Evolutionary conservation across 2,888 invertebrate species (phyloP).

Genomic region (Drosophila paracracens): DNA sequence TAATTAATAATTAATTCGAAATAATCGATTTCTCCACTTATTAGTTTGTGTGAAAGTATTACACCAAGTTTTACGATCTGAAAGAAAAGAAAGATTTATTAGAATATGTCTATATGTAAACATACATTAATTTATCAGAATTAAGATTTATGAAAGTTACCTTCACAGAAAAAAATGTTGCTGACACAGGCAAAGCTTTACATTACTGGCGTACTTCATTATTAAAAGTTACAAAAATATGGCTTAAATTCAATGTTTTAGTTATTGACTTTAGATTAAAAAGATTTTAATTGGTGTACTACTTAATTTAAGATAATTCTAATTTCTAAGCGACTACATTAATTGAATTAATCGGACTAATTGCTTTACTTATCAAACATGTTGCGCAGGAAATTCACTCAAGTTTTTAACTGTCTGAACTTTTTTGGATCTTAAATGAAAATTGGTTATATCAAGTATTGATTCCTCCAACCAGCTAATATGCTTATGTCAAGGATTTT

Average conservation of each 20-base stretch:
- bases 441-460: background rate
- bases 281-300: background rate
- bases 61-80: too few relatives aligned
- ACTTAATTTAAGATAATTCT: background rate
- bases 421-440: background rate
- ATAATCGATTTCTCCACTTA: too few relatives aligned
- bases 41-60: too few relatives aligned
- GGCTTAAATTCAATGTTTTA: too few relatives aligned
- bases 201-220: background rate
- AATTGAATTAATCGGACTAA: background rate
- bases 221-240: too few relatives aligned
- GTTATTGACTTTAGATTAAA: too few relatives aligned
- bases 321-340: background rate
- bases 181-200: background rate
- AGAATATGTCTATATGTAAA: background rate
- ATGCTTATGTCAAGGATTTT: constrained; percentile 45
- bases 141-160: background rate
- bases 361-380: constrained; percentile 1
- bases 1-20: too few relatives aligned
- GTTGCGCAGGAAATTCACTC: constrained; percentile 9
- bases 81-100: too few relatives aligned
- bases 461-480: constrained; percentile 41
- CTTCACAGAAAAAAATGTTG: background rate
- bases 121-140: background rate
- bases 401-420: background rate